Conservation (phyloP, 2,797 vertebrate species). For the Huso huso region DNA sequence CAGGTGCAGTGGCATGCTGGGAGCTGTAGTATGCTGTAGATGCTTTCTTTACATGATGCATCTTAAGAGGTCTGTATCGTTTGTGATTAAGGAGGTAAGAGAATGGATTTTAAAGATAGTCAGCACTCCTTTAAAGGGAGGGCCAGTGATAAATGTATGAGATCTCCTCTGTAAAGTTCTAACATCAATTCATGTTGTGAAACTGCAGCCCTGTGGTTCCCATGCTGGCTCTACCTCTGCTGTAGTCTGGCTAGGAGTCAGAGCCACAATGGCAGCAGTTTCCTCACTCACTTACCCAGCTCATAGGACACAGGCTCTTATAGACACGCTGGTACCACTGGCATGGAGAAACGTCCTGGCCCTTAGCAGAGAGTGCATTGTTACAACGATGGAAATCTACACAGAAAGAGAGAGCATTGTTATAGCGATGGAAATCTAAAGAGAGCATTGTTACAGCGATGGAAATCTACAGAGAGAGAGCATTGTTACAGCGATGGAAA, state of each 20-base stretch:
- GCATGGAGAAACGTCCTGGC: constrained; percentile 57
- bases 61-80: too few species aligned
- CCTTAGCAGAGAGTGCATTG: constrained; percentile 60
- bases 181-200: not conserved
- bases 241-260: too few species aligned
- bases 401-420: not conserved
- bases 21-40: too few species aligned
- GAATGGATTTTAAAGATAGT: too few species aligned
- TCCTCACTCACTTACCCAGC: constrained; percentile 52
- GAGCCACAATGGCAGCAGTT: not conserved
- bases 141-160: not conserved
- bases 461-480: too few species aligned
- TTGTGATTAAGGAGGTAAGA: not conserved
- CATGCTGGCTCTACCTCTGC: too few species aligned
- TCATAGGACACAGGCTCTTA: constrained; percentile 61
- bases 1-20: too few species aligned
- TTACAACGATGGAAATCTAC: constrained; percentile 69
- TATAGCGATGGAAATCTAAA: too few species aligned
- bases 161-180: not conserved
- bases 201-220: not conserved
- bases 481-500: too few species aligned
- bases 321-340: constrained; percentile 69
- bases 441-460: too few species aligned
- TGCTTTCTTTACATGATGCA: too few species aligned
- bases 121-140: too few species aligned